A percentile compares a stretch with the other conserved stretches of the same genome.
phyloP scores from a whole-genome alignment of 2,113 vertebrate genomes.

The Ascaphus truei region DNA sequence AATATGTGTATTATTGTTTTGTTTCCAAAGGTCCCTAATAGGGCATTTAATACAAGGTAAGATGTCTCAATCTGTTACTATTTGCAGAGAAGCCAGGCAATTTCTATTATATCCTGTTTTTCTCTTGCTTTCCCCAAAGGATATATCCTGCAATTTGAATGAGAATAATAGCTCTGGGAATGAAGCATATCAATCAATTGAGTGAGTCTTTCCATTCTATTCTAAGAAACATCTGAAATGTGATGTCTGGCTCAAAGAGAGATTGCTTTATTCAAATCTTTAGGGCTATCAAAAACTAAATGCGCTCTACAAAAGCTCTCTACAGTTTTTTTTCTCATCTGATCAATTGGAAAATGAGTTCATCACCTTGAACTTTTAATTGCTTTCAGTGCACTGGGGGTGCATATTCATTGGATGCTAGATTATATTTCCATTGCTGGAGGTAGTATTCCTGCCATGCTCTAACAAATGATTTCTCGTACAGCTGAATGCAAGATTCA shows the following conservation, averaged over 20 bases:
- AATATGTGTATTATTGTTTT: too few relatives aligned
- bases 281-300: not conserved
- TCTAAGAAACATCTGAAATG: not conserved
- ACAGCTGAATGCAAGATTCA: slow-evolving; percentile 12
- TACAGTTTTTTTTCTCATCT: not conserved
- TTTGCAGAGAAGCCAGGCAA: not conserved
- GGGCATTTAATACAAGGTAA: not conserved
- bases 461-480: not conserved
- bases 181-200: not conserved
- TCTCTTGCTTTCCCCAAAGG: not conserved
- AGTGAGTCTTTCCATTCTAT: not conserved
- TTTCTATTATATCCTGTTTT: not conserved
- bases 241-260: not conserved
- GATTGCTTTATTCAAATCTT: slow-evolving; percentile 16
- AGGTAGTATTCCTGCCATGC: not conserved
- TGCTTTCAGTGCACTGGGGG: not conserved
- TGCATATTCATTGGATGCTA: slow-evolving; percentile 13
- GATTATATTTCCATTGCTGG: slow-evolving; percentile 25
- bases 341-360: slow-evolving; percentile 22
- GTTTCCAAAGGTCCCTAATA: too few relatives aligned
- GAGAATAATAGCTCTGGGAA: not conserved
- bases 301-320: not conserved
- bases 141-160: not conserved
- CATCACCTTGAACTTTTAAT: slow-evolving; percentile 31
- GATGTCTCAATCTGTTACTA: not conserved